A percentile compares a stretch with the other conserved stretches of the same genome.
Evolutionary conservation across 2,888 invertebrate genomes (phyloP).

Genomic region (Acleris emargana): DNA sequence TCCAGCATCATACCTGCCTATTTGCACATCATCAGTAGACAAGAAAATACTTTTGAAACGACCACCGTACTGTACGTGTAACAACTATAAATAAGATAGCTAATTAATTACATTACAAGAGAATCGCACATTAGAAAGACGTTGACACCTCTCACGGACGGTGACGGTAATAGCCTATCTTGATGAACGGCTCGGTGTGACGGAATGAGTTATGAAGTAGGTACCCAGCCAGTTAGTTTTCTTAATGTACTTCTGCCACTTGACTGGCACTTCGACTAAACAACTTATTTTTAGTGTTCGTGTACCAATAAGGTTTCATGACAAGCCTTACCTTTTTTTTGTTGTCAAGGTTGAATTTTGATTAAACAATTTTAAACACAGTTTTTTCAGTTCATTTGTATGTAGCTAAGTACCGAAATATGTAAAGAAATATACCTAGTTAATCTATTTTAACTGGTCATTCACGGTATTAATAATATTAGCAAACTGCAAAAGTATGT

Average conservation of each 20-base stretch:
- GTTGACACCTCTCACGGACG: slow-evolving; percentile 44
- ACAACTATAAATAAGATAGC: no score
- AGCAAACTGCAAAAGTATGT: no score
- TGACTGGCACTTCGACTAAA: slow-evolving; percentile 4
- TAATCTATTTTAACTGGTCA: no score
- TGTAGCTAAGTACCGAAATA: no score
- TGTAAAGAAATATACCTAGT: no score
- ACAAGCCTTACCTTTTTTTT: background rate
- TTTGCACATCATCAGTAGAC: no score
- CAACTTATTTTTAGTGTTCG: slow-evolving; percentile 16
- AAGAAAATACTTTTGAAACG: no score
- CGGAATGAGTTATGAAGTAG: slow-evolving; percentile 22
- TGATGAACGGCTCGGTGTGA: slow-evolving; percentile 30
- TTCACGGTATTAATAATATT: no score
- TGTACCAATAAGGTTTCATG: background rate
- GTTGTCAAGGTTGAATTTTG: background rate
- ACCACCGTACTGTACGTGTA: no score
- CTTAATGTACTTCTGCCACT: slow-evolving; percentile 16
- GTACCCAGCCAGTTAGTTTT: slow-evolving; percentile 26
- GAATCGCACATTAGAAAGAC: slow-evolving; percentile 42
- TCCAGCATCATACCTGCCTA: no score
- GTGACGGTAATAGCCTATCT: slow-evolving; percentile 35
- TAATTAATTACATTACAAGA: no score
- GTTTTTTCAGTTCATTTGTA: no score
- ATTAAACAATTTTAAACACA: background rate